Percentiles rank a stretch among this genome's conserved stretches.
Conservation (phyloP, 2,797 vertebrate genomes). For the Microhierax caerulescens region DNA sequence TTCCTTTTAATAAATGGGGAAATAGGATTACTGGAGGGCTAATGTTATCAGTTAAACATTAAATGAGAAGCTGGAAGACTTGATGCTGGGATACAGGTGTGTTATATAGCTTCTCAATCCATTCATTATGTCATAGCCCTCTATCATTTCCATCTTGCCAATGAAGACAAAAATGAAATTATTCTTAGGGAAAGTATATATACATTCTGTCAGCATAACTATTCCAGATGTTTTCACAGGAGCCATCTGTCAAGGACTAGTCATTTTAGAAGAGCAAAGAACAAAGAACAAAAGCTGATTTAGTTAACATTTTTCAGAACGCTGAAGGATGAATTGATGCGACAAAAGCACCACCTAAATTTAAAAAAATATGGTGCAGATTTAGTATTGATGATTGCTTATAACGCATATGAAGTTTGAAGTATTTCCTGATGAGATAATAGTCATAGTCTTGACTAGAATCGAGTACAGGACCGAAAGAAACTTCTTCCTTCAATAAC, state of each 20-base stretch:
- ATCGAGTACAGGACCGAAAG: neutral
- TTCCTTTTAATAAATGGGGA: neutral
- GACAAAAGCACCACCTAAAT: neutral
- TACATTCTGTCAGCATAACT: neutral
- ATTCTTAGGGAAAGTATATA: neutral
- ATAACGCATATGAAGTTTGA: neutral
- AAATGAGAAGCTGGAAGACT: neutral
- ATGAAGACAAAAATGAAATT: neutral
- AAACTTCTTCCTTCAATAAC: neutral
- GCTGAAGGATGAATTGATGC: neutral
- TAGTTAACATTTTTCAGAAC: neutral
- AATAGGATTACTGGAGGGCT: neutral
- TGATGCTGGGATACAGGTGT: neutral
- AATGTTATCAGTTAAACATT: neutral
- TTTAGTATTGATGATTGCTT: neutral
- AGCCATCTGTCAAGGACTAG: neutral
- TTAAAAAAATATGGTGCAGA: neutral
- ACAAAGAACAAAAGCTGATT: neutral
- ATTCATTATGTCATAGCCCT: neutral
- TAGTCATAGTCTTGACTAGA: neutral
- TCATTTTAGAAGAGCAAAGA: neutral
- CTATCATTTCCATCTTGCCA: neutral
- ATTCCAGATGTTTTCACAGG: neutral
- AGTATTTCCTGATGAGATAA: neutral
- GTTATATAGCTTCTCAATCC: neutral